Evolutionary conservation across 2,113 vertebrate species (phyloP), one percentile per base, ranked within the genome.

Genomic region (Numida meleagris): DNA sequence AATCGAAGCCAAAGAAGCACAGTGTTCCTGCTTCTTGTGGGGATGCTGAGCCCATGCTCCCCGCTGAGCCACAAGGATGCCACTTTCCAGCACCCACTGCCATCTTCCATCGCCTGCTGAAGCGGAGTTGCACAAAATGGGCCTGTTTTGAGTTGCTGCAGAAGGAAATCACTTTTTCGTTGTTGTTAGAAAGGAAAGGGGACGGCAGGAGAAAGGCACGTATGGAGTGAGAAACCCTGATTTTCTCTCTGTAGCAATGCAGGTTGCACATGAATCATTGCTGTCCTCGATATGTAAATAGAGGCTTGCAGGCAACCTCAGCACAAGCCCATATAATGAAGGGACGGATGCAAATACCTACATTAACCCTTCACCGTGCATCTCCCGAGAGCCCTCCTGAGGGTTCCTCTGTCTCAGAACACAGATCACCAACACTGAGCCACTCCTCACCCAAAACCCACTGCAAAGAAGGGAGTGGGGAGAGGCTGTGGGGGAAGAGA

Each of bases 201-300:
- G 73, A 43, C 53, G 72, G 33, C 75, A 82, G 27, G 24, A 74
- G 79, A 88, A 88, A 87, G 45, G 82, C 58, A 89, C 36, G 10
- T 50, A 82, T 27, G 71, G 91, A 94, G 89, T 93, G 81, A 92
- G 94, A 90, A 85, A 13, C 46, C 75, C 82, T 86, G 95, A 92
- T 86, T 94, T 91, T 93, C 66, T 31, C 62, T 93, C 90, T 94
- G 97, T 94, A 96, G 96, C 95, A 96, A 96, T 97, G 96, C 96
- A 97, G 97, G 94, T 92, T 85, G 88, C 94, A 94, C 21, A 55
- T 90, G 94, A 97, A 96, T 90, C 94, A 95, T 88, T 3, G 3
- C 84, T 96, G 88, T n/a, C 94, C 93, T 94, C 88, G 0, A 91
- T 96, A 94, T 74, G 93, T 88, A 95, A 95, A 95, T 88, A 95